A percentile compares a stretch with the other conserved stretches of the same genome.
Evolutionary conservation across 2,797 vertebrate species (phyloP).

Genomic region (Crenichthys baileyi): DNA sequence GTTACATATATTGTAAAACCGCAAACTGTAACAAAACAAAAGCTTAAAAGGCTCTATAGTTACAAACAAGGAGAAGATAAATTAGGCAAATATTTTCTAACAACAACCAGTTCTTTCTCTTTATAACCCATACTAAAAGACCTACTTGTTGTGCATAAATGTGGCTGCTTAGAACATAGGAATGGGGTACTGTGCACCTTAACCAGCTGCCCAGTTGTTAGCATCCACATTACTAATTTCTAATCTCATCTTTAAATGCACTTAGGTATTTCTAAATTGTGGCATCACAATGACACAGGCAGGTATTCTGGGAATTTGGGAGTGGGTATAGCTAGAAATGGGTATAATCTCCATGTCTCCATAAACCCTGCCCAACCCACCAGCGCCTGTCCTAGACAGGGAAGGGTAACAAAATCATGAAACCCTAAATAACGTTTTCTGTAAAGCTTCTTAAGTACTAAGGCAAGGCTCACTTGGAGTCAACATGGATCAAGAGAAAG

Average conservation of each 20-base stretch:
- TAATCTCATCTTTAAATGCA: neutral
- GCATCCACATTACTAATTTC: neutral
- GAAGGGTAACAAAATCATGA: neutral
- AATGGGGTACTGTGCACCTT: neutral
- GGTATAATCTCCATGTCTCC: neutral
- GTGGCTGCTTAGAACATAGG: neutral
- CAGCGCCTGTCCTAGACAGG: neutral
- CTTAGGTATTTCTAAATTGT: neutral
- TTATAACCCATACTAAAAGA: neutral
- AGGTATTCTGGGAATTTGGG: neutral
- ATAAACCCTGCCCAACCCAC: neutral
- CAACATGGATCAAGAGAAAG: neutral
- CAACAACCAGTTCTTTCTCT: neutral
- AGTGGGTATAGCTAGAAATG: neutral
- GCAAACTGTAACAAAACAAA: neutral
- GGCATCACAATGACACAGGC: neutral
- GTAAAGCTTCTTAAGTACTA: neutral
- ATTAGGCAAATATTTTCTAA: neutral
- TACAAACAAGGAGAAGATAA: neutral
- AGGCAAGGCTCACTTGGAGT: constrained; percentile 4
- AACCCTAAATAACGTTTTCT: neutral
- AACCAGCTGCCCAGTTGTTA: neutral
- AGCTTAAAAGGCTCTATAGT: neutral
- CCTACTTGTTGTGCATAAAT: neutral
- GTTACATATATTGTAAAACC: neutral